A percentile compares a stretch with the other conserved stretches of the same genome.
Conservation (phyloP, 2,113 vertebrate species). For the Gymnocephalus cernua region DNA sequence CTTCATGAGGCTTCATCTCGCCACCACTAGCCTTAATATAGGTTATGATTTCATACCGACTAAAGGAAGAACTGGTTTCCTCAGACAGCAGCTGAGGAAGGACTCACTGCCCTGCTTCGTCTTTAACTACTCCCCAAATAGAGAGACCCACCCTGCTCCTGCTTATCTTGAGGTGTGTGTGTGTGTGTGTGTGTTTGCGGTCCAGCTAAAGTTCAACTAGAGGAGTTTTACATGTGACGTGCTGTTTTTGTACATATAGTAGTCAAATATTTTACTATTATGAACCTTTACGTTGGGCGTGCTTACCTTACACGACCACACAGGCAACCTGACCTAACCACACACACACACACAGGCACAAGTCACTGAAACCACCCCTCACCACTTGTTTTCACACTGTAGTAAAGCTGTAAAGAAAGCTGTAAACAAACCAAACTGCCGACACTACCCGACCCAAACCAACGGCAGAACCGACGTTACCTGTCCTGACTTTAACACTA, state of each 20-base stretch:
- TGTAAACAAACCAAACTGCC: constrained; percentile 13
- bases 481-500: constrained; percentile 50
- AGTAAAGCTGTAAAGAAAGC: background rate
- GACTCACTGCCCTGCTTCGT: constrained; percentile 42
- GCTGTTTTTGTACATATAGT: constrained; percentile 32
- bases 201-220: constrained; percentile 54
- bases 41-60: constrained; percentile 25
- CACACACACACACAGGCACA: too few species aligned
- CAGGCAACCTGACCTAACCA: background rate
- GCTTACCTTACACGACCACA: constrained; percentile 34
- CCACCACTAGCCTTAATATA: too few species aligned
- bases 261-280: constrained; percentile 45
- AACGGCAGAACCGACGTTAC: constrained; percentile 54
- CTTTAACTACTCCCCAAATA: constrained; percentile 11
- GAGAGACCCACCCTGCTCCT: constrained; percentile 37
- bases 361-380: background rate
- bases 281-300: background rate
- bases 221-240: constrained; percentile 10
- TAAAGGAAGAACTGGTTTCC: constrained; percentile 8
- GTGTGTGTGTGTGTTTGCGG: background rate
- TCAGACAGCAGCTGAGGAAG: background rate
- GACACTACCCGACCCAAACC: constrained; percentile 1
- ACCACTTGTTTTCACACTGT: background rate
- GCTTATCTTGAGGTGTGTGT: constrained; percentile 29
- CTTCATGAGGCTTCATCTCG: too few species aligned